These are phyloP conservation scores for Coracopsis vasa DNA, from an alignment of 2,113 vertebrate species.

Conservation along the genomic window DNA sequence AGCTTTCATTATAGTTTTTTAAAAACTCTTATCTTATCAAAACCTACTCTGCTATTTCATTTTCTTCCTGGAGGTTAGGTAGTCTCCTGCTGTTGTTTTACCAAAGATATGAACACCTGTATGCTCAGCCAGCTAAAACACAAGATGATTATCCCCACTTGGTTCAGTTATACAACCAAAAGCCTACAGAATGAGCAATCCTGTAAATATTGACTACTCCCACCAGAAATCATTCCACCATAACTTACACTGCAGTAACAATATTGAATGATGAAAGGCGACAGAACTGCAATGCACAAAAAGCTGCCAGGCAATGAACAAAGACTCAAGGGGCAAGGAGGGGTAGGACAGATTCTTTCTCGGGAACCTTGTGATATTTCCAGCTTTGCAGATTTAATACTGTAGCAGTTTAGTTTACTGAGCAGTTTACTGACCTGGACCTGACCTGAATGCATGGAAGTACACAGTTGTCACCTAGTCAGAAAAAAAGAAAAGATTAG, in stretches of 20 bases:
- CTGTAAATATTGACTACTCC: conserved; percentile 15
- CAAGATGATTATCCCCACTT: not conserved
- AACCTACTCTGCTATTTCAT: not conserved
- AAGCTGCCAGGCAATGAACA: conserved; percentile 2
- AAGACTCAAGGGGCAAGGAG: not conserved
- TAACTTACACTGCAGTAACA: not conserved
- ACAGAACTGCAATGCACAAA: not conserved
- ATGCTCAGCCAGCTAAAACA: not conserved
- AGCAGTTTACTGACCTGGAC: not conserved
- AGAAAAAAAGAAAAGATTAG: not conserved
- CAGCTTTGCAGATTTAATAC: not conserved
- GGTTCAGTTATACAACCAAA: not conserved
- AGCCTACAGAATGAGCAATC: not conserved
- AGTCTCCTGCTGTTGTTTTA: not conserved
- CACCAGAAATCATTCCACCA: not conserved
- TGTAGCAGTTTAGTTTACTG: not conserved
- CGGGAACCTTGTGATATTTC: not conserved
- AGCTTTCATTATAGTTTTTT: not conserved
- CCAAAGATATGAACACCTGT: not conserved
- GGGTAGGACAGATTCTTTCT: not conserved
- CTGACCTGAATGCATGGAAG: not conserved
- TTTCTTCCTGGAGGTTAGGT: not conserved
- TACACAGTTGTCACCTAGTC: not conserved
- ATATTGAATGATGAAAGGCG: not conserved
- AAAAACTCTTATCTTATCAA: not conserved